Conservation (phyloP, 1,140 invertebrate genomes). For the Procambarus clarkii region DNA sequence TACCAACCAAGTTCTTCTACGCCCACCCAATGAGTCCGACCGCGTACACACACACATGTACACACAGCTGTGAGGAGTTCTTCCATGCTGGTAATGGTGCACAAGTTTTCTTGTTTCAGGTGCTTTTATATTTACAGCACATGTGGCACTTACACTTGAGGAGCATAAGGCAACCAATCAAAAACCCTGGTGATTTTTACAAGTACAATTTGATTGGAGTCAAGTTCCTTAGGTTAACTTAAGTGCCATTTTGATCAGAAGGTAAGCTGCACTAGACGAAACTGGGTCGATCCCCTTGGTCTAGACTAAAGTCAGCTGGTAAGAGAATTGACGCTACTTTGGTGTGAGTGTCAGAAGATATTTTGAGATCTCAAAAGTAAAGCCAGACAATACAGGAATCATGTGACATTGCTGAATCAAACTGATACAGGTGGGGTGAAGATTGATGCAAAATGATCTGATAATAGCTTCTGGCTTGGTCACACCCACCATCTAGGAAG, state of each 20-base stretch:
- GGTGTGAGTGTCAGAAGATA: not conserved
- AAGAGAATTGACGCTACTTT: not conserved
- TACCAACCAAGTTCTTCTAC: slow-evolving; percentile 44
- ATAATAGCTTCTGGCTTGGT: not conserved
- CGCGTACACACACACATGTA: slow-evolving; percentile 51
- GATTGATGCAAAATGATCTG: not conserved
- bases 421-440: not conserved
- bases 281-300: slow-evolving; percentile 24
- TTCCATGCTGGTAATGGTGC: not conserved
- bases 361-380: not conserved
- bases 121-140: slow-evolving; percentile 26
- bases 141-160: not conserved
- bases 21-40: slow-evolving; percentile 57
- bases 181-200: slow-evolving; percentile 18
- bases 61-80: slow-evolving; percentile 50
- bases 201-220: slow-evolving; percentile 25
- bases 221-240: slow-evolving; percentile 7
- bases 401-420: not conserved
- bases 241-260: not conserved
- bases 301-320: not conserved
- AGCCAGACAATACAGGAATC: not conserved
- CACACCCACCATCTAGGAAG: not conserved
- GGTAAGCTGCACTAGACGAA: not conserved
- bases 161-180: slow-evolving; percentile 11
- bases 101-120: slow-evolving; percentile 11